Evolutionary conservation across 2,113 vertebrate species (phyloP).

Genomic region (Tyto alba): DNA sequence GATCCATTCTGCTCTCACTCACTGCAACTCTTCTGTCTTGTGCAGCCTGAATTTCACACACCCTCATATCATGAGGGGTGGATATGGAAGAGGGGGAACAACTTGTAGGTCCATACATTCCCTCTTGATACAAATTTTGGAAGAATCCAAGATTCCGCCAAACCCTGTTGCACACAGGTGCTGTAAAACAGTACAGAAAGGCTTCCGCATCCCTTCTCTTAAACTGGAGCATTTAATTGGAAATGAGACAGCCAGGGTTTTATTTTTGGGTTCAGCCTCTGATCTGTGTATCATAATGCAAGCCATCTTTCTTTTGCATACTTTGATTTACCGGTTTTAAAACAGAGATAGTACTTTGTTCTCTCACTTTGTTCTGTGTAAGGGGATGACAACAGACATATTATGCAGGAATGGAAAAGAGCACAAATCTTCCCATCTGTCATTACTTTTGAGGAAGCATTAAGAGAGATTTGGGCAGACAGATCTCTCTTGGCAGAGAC

Average conservation of each 20-base stretch:
- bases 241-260: not conserved
- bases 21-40: not conserved
- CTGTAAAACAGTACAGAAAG: not conserved
- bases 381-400: not conserved
- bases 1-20: not conserved
- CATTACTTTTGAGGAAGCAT: conserved; percentile 2
- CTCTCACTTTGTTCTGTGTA: not conserved
- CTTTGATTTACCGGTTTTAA: not conserved
- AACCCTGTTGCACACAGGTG: not conserved
- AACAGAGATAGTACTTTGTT: not conserved
- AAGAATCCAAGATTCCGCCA: not conserved
- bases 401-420: not conserved
- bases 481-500: not conserved
- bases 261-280: not conserved
- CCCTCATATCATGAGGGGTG: not conserved
- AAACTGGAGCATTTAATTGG: not conserved
- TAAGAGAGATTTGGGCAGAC: not conserved
- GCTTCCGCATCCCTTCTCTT: not conserved
- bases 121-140: not conserved
- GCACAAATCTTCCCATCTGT: not conserved
- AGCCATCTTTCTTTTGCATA: not conserved
- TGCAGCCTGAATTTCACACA: not conserved
- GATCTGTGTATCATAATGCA: not conserved
- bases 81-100: not conserved
- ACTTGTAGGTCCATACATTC: not conserved